These are phyloP conservation scores for Oopsacas minuta DNA, from an alignment of 37 sponge, comb jelly and placozoan genomes.

Conservation along the genomic window DNA sequence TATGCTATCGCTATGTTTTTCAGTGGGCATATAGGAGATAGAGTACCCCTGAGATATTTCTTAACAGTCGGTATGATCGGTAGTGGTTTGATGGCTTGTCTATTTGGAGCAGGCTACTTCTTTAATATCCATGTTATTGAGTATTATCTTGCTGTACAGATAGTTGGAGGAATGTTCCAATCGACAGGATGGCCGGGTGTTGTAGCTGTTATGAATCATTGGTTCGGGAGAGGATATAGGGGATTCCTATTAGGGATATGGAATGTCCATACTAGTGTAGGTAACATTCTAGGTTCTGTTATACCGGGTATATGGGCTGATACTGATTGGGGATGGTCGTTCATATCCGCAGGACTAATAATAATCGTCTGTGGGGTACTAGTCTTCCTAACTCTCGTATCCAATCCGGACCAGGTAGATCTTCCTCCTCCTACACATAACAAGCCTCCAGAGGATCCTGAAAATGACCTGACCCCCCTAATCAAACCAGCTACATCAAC, in stretches of 20 bases:
- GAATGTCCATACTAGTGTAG: conserved; percentile 86
- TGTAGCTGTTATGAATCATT: conserved; percentile 74
- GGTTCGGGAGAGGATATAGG: conserved; percentile 83
- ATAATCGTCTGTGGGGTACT: conserved; percentile 1
- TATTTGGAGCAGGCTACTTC: conserved; percentile 64
- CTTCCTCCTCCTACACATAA: not conserved
- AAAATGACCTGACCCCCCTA: not conserved
- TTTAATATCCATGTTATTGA: conserved; percentile 50
- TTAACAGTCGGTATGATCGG: conserved; percentile 81
- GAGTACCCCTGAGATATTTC: conserved; percentile 66
- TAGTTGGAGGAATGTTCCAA: conserved; percentile 53
- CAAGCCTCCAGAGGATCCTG: not conserved
- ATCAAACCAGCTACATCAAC: not conserved
- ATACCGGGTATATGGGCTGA: conserved; percentile 72
- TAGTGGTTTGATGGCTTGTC: not conserved
- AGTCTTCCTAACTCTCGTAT: not conserved
- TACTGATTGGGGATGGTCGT: conserved; percentile 28
- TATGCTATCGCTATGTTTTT: conserved; percentile 42
- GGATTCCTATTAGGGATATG: conserved; percentile 91
- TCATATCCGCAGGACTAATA: conserved; percentile 21
- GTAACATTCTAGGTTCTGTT: conserved; percentile 80
- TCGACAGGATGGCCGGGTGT: conserved; percentile 85
- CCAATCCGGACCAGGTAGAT: not conserved
- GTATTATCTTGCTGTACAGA: conserved; percentile 72
- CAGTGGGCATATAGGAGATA: conserved; percentile 76